Evolutionary conservation across 2,888 invertebrate genomes (phyloP), one percentile per base, ranked within the genome.

Genomic region (Drosophila prostipennis): DNA sequence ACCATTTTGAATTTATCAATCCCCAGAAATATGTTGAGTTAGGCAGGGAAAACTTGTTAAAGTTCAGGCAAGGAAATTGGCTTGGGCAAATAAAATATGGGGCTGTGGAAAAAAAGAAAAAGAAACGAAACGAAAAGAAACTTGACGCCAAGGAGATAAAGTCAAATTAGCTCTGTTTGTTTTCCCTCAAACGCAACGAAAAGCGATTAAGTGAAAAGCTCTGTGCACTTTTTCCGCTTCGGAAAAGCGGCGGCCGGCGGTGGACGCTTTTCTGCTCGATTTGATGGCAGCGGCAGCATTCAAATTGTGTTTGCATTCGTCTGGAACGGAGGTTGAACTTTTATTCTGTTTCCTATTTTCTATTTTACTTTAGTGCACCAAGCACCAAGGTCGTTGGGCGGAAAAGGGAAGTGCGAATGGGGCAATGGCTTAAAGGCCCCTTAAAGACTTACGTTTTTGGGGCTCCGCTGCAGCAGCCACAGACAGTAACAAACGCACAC

Each of bases 171-270:
- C 84, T 78, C 67, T 86, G 81, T 86, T 86, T 82, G 81, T 78
- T 83, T 82, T 83, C 79, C 65, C 74, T 78, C 65, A 64, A 80
- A 74, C 78, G 78, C 80, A 72, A 63, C 71, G 76, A 81, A 87
- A 87, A 83, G 85, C 87, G 83, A 83, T 83, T 83, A 83, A 83
- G 79, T 79, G 87, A 84, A 83, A 83, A 83, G 55, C 81, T 83
- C 19, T 1, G 26, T 49, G 40, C 51, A 52, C 52, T 34, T 45
- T 34, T 46, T 19, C 26, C 16, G 46, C 45, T 40, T 37, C 36
- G 34, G 34, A 26, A 46, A 46, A 46, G 45, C 45, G 29, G 45
- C 29, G 26, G 11, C 19, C 26, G 45, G 45, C 29, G 26, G 14
- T 19, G 40, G 43, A 74, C 26, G 51, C 70, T 73, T 78, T 82